Evolutionary conservation across 2,888 invertebrate genomes (phyloP), one percentile per base, ranked within the genome.

Genomic region (Nephrotoma appendiculata): DNA sequence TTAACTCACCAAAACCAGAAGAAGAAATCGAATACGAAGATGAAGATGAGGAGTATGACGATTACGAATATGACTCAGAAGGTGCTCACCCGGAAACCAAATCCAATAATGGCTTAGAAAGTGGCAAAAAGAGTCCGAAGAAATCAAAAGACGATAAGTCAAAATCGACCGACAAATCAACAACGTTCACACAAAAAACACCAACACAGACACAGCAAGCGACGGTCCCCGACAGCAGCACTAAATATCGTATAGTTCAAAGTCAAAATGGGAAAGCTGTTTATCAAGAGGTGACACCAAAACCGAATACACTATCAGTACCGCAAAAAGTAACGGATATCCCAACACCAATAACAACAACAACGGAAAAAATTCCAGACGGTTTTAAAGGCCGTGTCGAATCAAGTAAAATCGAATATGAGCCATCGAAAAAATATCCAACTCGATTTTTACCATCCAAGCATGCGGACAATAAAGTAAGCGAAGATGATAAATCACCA

Each of bases 1-100:
- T 85, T 45, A 31, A 42, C 5, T 3, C 45, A 85, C 85, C 90
- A 57, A 92, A 91, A 89, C 92, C 92, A 90, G 87, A 87, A 71
- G 87, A 89, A 44, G 88, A 89, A 43, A 87, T 87, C 11, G 92
- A 92, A 42, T 92, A 93, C 84, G 92, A 93, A 87, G 92, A 92
- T 57, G 89, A 90, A 41, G 93, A 93, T 86, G 92, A 92, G 85
- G 90, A 90, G 86, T 89, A 95, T 71, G 94, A 94, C 86, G 92
- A 94, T 6, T 94, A 93, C 88, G 94, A 94, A 86, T 94, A 94
- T 88, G 93, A 94, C 87, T 92, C 92, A 41, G 91, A 93, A 88
- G 91, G 90, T 86, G 89, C 90, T 0, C 87, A 31, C 88, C 90
- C 0, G 9, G 91, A 91, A 86, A 88, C 88, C 89, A 87, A 88